Conservation (phyloP, 2,797 vertebrate species). For the Clarias platycephalus region DNA sequence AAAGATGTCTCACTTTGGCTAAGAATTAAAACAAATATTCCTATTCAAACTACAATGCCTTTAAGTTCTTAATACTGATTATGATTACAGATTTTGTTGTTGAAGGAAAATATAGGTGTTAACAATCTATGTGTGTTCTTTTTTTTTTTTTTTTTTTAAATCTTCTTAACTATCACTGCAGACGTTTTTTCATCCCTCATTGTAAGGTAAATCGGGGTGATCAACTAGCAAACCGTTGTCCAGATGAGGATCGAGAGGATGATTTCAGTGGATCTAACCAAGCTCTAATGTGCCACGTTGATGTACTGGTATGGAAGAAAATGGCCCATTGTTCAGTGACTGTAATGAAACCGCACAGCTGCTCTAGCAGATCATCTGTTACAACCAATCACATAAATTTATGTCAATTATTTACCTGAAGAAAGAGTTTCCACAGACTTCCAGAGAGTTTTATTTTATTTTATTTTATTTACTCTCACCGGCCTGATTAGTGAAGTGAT, state of each 20-base stretch:
- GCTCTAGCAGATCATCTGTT: not conserved
- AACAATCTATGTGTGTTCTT: not conserved
- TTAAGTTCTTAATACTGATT: not conserved
- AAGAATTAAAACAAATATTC: not conserved
- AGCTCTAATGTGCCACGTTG: not conserved
- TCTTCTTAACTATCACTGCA: not conserved
- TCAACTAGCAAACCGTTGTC: not conserved
- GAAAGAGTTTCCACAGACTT: not conserved
- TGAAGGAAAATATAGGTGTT: not conserved
- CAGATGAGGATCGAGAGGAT: not conserved
- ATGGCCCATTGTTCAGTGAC: not conserved
- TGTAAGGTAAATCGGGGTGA: not conserved
- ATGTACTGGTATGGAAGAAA: not conserved
- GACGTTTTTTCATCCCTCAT: not conserved
- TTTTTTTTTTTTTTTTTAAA: too few relatives aligned
- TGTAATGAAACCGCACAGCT: not conserved
- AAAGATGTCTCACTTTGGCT: conserved; percentile 13
- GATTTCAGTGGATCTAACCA: not conserved
- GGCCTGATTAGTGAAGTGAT: conserved; percentile 5
- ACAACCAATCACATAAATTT: not conserved
- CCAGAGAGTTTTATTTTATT: not conserved
- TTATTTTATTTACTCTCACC: not conserved
- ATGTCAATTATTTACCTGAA: conserved; percentile 1
- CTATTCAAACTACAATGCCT: not conserved
- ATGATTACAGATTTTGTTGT: not conserved